Conservation (phyloP, 2,797 vertebrate genomes). For the Octomys mimax region DNA sequence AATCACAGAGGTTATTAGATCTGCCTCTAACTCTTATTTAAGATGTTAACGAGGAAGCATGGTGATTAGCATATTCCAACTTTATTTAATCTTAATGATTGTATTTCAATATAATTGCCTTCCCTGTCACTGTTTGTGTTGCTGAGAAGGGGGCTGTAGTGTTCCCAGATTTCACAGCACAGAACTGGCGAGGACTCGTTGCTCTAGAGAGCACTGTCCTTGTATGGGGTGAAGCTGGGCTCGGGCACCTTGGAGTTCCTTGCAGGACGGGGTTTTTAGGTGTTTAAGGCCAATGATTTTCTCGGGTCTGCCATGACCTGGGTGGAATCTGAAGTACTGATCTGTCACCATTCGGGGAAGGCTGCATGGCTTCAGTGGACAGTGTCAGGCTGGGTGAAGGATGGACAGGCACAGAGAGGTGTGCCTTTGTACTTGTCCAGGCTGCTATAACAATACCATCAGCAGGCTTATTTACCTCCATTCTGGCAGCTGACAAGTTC, state of each 20-base stretch:
- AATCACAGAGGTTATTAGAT: background rate
- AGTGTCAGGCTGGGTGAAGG: background rate
- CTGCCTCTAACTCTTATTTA: background rate
- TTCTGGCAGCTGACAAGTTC: background rate
- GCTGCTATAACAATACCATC: background rate
- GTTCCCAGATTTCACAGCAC: background rate
- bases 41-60: background rate
- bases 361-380: background rate
- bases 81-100: conserved; percentile 4
- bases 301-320: fast-evolving
- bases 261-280: fast-evolving
- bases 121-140: background rate
- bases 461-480: background rate
- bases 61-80: background rate
- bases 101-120: background rate
- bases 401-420: no score
- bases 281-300: background rate
- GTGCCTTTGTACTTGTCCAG: background rate
- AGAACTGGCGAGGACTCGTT: fast-evolving
- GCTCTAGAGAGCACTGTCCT: background rate
- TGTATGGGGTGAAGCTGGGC: fast-evolving
- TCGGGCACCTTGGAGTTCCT: background rate
- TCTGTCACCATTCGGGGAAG: background rate
- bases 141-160: background rate
- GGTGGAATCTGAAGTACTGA: background rate